Percentiles rank a stretch among this genome's conserved stretches.
Evolutionary conservation across 2,797 vertebrate genomes (phyloP).

Genomic region (Acanthurus tractus): DNA sequence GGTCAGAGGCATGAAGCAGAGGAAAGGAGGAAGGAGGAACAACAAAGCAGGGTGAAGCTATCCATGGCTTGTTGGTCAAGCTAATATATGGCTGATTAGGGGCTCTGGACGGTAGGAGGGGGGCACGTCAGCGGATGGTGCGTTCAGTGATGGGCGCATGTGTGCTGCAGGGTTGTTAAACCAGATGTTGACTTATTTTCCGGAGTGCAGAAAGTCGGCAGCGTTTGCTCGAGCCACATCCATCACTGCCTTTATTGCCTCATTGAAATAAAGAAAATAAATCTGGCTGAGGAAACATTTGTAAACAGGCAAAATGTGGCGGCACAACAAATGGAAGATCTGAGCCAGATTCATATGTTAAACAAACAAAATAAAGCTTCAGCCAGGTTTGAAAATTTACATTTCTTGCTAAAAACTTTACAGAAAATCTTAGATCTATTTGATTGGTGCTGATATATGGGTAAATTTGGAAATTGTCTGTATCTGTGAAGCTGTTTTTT

Average conservation of each 20-base stretch:
- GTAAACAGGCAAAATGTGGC: slow-evolving; percentile 65
- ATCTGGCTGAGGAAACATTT: slow-evolving; percentile 59
- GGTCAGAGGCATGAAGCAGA: slow-evolving; percentile 64
- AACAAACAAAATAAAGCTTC: slow-evolving; percentile 53
- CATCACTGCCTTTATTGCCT: slow-evolving; percentile 68
- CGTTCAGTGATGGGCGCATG: slow-evolving; percentile 22
- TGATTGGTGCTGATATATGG: slow-evolving; percentile 38
- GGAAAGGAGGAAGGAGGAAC: slow-evolving; percentile 39
- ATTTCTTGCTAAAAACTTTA: slow-evolving; percentile 39
- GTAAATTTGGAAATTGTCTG: slow-evolving; percentile 38
- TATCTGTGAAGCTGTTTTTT: slow-evolving; percentile 21
- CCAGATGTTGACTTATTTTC: slow-evolving; percentile 78
- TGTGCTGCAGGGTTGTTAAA: slow-evolving; percentile 58
- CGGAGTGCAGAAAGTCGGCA: slow-evolving; percentile 43
- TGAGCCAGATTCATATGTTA: slow-evolving; percentile 53
- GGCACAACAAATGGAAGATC: slow-evolving; percentile 50
- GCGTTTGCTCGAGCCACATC: slow-evolving; percentile 60
- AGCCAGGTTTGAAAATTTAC: slow-evolving; percentile 56
- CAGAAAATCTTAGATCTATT: slow-evolving; percentile 28
- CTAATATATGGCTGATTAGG: slow-evolving; percentile 71
- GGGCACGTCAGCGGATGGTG: slow-evolving; percentile 45
- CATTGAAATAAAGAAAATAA: slow-evolving; percentile 68
- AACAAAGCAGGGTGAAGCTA: slow-evolving; percentile 63
- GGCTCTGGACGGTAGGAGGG: slow-evolving; percentile 45
- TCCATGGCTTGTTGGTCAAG: slow-evolving; percentile 66